Evolutionary conservation across 2,113 vertebrate genomes (phyloP), one percentile per base, ranked within the genome.

Genomic region (Ptilonorhynchus violaceus): DNA sequence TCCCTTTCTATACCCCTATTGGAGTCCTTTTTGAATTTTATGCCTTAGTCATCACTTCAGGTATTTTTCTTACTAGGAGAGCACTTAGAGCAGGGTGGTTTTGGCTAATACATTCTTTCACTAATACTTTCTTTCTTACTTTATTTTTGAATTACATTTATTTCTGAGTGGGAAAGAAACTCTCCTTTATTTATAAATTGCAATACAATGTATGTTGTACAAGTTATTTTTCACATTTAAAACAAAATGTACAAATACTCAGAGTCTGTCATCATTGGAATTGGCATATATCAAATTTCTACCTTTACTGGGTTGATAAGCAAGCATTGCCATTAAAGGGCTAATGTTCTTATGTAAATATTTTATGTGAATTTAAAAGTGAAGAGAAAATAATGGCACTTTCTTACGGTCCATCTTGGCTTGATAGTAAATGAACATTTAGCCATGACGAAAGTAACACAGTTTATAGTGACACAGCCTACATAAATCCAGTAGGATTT

Each of bases 401-500:
- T 93, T 87, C 20, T 88, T 84, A 35, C 63, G n/a, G 55, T 87
- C 50, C 23, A 11, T 92, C 41, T 81, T 77, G 68, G 56, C 86
- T 53, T 77, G 46, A 47, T 24, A 55, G 69, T 47, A 89, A 88
- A 73, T 0, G 63, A 92, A 69, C 39, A 5, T 66, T 88, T 82
- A 76, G 58, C 75, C 55, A 19, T 93, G 85, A 84, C 2, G 27
- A 86, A 93, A 78, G 64, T 86, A 59, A 62, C 27, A 8, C 3
- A 1, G 50, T 83, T 96, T 76, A 17, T 39, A 59, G 79, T 86
- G 92, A 88, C 59, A 84, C 73, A 86, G 18, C n/a, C 50, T 86
- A 9, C 31, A 91, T 83, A 94, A 92, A 86, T 83, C 64, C 64
- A 63, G 76, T 86, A 86, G 66, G 76, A 25, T 78, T 92, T 91